These are phyloP conservation scores for Chaetura pelagica DNA, from an alignment of 2,113 vertebrate genomes.

Conservation along the genomic window DNA sequence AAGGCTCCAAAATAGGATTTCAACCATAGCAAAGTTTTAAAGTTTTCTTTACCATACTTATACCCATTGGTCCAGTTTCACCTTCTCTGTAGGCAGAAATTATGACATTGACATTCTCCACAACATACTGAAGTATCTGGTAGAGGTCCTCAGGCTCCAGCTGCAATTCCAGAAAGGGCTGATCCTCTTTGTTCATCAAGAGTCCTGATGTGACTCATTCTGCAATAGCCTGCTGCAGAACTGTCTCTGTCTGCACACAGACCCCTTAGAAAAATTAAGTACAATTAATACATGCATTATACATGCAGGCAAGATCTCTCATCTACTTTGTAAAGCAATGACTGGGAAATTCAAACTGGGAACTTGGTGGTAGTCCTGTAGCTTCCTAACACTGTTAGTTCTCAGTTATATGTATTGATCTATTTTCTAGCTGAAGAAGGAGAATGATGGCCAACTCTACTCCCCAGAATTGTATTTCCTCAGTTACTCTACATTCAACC, in stretches of 20 bases:
- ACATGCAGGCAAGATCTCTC: background rate
- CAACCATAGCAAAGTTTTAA: background rate
- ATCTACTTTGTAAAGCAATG: background rate
- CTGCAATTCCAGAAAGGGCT: slow-evolving; percentile 56
- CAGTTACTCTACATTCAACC: background rate
- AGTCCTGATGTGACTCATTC: slow-evolving; percentile 45
- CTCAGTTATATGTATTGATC: rapidly evolving
- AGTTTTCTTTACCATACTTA: slow-evolving; percentile 40
- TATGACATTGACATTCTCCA: slow-evolving; percentile 55
- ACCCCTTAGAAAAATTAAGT: background rate
- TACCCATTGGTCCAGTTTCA: slow-evolving; percentile 58
- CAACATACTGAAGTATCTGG: slow-evolving; percentile 42
- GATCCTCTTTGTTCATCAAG: slow-evolving; percentile 66
- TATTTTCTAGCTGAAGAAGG: background rate
- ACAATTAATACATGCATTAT: background rate
- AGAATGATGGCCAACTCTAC: background rate
- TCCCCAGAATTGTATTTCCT: background rate
- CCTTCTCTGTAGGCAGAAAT: slow-evolving; percentile 47
- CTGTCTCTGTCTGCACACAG: slow-evolving; percentile 58
- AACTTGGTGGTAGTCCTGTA: background rate
- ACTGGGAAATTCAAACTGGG: background rate
- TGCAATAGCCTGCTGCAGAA: slow-evolving; percentile 40
- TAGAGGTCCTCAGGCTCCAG: slow-evolving; percentile 59
- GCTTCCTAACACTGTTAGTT: background rate
- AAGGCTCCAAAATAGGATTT: background rate